Evolutionary conservation across 2,113 vertebrate genomes (phyloP).

Genomic region (Dromiciops gliroides): DNA sequence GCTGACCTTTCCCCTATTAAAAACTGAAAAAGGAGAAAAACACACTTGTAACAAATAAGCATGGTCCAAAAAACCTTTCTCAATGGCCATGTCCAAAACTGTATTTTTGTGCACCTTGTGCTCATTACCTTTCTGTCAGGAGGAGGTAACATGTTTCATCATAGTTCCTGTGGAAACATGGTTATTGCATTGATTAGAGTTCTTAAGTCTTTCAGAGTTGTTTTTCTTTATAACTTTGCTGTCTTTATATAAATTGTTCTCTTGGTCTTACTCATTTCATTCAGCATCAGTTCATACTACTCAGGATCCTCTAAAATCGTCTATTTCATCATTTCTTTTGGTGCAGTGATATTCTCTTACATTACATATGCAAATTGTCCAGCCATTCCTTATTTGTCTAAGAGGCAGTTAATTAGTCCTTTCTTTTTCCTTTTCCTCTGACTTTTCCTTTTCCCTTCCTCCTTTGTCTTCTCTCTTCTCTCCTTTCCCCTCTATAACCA

Average conservation of each 20-base stretch:
- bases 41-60: neutral
- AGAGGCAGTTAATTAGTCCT: neutral
- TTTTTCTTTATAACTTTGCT: neutral
- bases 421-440: neutral
- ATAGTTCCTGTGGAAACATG: neutral
- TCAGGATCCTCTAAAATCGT: neutral
- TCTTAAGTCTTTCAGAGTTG: neutral
- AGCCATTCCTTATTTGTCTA: neutral
- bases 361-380: neutral
- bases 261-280: neutral
- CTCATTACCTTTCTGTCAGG: neutral
- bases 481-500: too few species aligned
- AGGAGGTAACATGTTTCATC: neutral
- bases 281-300: neutral
- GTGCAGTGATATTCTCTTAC: neutral
- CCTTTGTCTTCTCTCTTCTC: too few species aligned
- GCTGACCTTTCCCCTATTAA: neutral
- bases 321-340: neutral
- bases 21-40: neutral
- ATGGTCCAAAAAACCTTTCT: neutral
- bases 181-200: neutral
- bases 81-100: neutral
- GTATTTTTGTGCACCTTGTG: neutral
- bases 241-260: neutral
- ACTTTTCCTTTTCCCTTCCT: too few species aligned